Percentiles rank a stretch among this genome's conserved stretches.
These are phyloP conservation scores for Smithornis capensis DNA, from an alignment of 2,113 vertebrate genomes.

Conservation along the genomic window DNA sequence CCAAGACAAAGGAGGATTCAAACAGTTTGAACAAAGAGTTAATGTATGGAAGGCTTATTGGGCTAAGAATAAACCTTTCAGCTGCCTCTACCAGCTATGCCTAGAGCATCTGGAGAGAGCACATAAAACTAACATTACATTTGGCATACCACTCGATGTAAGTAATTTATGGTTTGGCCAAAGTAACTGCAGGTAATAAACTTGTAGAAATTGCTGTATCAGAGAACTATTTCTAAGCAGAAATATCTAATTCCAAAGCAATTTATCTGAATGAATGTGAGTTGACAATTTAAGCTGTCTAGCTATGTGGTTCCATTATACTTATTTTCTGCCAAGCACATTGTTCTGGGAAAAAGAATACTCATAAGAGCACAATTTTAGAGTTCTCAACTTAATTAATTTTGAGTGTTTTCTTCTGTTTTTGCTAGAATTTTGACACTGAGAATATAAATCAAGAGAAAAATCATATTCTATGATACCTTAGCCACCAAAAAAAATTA, in stretches of 20 bases:
- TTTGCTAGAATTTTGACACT: not conserved
- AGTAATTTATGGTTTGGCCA: not conserved
- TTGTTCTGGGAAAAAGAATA: not conserved
- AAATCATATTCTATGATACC: not conserved
- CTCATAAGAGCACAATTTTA: not conserved
- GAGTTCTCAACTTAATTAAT: not conserved
- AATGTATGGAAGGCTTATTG: not conserved
- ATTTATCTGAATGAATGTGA: not conserved
- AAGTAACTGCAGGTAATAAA: slow-evolving; percentile 1
- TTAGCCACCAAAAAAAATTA: not conserved
- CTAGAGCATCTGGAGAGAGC: not conserved
- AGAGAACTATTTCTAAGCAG: not conserved
- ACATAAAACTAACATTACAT: not conserved
- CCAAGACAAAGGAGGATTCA: not conserved
- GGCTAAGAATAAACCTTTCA: not conserved
- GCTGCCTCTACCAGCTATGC: not conserved
- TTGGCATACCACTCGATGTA: not conserved
- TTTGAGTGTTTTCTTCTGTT: not conserved
- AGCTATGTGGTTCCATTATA: not conserved
- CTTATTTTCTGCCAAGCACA: not conserved
- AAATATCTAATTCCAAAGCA: not conserved
- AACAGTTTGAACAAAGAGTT: not conserved
- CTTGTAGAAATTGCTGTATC: not conserved
- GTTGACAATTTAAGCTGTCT: not conserved
- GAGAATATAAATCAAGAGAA: not conserved